These are phyloP conservation scores for Ischnus inquisitorius DNA, from an alignment of 2,888 invertebrate genomes.

Conservation along the genomic window DNA sequence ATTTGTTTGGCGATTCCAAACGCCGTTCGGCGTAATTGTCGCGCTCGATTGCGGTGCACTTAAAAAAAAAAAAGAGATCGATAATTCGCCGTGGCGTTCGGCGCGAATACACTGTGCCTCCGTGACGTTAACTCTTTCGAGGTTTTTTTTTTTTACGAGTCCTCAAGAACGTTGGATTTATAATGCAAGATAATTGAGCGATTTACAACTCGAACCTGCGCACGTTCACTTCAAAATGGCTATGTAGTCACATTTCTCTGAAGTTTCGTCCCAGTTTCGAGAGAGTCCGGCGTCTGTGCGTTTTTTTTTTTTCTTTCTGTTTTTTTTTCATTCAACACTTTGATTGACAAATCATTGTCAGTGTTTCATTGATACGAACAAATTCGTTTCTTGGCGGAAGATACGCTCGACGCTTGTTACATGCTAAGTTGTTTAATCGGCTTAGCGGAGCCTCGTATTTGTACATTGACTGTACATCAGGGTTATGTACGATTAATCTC, in stretches of 20 bases:
- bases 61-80: conserved; percentile 31
- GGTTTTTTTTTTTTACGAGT: not conserved
- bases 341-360: not conserved
- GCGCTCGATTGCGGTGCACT: not conserved
- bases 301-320: not conserved
- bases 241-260: conserved; percentile 26
- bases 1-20: not conserved
- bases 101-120: not conserved
- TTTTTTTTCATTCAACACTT: not conserved
- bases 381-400: not conserved
- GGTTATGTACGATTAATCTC: not conserved
- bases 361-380: not conserved
- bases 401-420: not conserved
- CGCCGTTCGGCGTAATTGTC: not conserved
- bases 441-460: not conserved
- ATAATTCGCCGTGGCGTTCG: conserved; percentile 35
- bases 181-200: not conserved
- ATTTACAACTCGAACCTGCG: conserved; percentile 16
- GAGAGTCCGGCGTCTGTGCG: not conserved
- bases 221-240: conserved; percentile 24
- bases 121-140: not conserved
- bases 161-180: not conserved
- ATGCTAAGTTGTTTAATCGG: not conserved
- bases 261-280: conserved; percentile 18
- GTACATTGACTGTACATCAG: not conserved